Evolutionary conservation across 2,113 vertebrate genomes (phyloP).

Genomic region (Stegastes partitus): DNA sequence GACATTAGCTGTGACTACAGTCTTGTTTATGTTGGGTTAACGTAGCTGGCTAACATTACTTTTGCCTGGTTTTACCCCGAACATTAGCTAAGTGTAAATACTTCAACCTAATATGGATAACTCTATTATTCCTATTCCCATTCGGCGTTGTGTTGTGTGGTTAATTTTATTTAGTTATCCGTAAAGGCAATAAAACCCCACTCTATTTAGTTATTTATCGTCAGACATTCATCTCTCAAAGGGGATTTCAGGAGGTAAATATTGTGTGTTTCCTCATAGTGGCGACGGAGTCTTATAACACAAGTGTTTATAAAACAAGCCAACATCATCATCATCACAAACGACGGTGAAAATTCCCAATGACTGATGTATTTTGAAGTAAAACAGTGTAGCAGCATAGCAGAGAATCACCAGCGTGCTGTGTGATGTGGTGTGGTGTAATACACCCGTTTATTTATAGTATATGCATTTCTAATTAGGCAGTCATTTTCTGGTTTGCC

Average conservation of each 20-base stretch:
- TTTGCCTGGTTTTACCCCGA: background rate
- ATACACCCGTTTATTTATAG: background rate
- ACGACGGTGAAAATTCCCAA: background rate
- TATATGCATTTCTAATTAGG: background rate
- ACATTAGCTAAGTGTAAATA: slow-evolving; percentile 7
- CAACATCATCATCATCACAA: background rate
- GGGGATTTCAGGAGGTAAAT: too few species aligned
- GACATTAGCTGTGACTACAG: slow-evolving; percentile 35
- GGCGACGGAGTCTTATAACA: too few species aligned
- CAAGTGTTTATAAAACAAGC: too few species aligned
- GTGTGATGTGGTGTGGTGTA: background rate
- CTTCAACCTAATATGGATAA: background rate
- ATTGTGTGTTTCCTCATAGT: too few species aligned
- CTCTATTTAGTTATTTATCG: too few species aligned
- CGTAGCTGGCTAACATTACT: background rate
- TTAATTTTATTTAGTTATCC: background rate
- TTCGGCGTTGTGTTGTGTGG: background rate
- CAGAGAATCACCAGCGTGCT: background rate
- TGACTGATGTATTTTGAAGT: background rate
- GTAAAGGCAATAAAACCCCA: background rate
- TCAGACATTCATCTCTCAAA: too few species aligned
- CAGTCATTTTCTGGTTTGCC: background rate
- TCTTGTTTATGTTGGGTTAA: slow-evolving; percentile 26
- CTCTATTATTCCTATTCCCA: too few species aligned
- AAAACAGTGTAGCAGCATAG: too few species aligned